phyloP scores from a whole-genome alignment of 2,113 vertebrate species.

The Nansenia antarctica region DNA sequence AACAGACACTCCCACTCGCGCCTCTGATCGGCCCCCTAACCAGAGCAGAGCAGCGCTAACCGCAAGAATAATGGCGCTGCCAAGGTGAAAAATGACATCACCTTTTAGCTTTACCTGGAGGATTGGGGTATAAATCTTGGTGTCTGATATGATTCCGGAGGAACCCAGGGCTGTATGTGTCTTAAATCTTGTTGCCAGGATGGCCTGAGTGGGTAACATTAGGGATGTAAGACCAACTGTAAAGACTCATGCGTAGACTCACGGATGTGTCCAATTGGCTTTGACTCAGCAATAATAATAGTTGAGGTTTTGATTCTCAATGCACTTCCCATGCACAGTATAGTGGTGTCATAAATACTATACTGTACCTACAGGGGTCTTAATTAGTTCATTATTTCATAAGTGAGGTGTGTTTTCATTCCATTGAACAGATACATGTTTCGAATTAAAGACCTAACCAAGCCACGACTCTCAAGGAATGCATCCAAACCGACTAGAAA shows the following conservation, averaged over 20 bases:
- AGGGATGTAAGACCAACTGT: conserved; percentile 37
- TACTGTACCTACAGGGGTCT: neutral
- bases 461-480: conserved; percentile 5
- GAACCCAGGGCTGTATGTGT: conserved; percentile 59
- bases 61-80: conserved; percentile 78
- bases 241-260: neutral
- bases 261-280: conserved; percentile 4
- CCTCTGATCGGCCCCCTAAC: conserved; percentile 68
- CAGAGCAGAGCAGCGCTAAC: conserved; percentile 71
- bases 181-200: conserved; percentile 64
- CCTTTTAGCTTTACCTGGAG: conserved; percentile 73
- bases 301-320: neutral
- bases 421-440: neutral
- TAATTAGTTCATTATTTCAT: neutral
- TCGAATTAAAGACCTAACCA: neutral
- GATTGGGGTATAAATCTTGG: conserved; percentile 75
- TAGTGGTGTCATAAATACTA: neutral
- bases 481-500: conserved; percentile 18
- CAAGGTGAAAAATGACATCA: conserved; percentile 79
- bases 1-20: conserved; percentile 56
- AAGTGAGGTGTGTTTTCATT: neutral
- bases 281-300: neutral
- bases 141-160: conserved; percentile 68
- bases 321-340: neutral
- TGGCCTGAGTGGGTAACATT: conserved; percentile 50